Percentiles rank a stretch among this genome's conserved stretches.
phyloP scores from a whole-genome alignment of 1,140 invertebrate genomes.

The Plutomurus gul region DNA sequence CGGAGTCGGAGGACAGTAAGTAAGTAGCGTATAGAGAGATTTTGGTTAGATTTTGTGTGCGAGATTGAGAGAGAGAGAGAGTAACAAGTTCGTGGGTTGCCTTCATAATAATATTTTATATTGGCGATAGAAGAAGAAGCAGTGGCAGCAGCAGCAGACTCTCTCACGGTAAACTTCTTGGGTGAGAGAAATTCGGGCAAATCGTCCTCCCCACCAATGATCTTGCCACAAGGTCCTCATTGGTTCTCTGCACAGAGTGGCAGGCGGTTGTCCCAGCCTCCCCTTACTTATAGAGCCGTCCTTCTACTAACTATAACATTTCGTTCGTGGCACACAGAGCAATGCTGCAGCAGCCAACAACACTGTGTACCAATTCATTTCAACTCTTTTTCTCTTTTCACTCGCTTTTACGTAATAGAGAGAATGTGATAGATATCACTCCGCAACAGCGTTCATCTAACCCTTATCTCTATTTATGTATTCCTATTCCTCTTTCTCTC shows the following conservation, averaged over 20 bases:
- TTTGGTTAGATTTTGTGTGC: background rate
- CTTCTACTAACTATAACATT: background rate
- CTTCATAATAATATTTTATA: background rate
- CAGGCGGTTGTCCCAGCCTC: constrained; percentile 1
- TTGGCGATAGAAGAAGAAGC: background rate
- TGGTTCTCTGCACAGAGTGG: constrained; percentile 3
- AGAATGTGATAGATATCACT: no score
- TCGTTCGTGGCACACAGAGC: no score
- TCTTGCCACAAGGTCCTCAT: constrained; percentile 6
- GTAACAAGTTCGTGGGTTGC: background rate
- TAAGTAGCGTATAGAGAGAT: background rate
- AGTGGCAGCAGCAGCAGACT: background rate
- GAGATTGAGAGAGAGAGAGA: no score
- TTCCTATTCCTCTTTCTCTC: no score
- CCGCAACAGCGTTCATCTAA: no score
- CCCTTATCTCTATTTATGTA: no score
- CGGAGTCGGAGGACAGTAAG: no score
- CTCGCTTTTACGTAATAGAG: no score
- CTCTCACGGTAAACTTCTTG: background rate
- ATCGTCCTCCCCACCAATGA: constrained; percentile 4
- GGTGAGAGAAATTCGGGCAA: constrained; percentile 19
- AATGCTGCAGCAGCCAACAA: no score
- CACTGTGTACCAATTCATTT: no score
- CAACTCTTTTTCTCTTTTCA: no score
- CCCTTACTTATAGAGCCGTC: background rate